These are phyloP conservation scores for Onychomys arenicola DNA, from an alignment of 2,797 vertebrate genomes.

Conservation along the genomic window DNA sequence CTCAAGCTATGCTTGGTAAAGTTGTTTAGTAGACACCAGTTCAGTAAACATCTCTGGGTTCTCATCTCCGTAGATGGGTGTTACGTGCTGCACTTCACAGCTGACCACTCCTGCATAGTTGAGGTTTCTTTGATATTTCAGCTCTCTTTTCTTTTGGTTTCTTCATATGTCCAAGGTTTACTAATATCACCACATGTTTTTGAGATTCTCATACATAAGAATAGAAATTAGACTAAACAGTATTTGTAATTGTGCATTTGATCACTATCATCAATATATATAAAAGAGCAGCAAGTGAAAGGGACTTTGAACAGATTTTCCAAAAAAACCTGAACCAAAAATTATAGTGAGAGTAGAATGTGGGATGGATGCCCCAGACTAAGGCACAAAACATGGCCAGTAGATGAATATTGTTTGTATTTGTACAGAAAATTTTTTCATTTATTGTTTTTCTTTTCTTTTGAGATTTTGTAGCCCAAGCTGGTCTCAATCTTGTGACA, in stretches of 20 bases:
- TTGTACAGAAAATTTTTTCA: neutral
- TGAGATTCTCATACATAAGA: neutral
- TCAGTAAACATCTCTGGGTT: neutral
- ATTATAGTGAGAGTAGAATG: neutral
- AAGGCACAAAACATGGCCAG: neutral
- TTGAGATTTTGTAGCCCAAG: neutral
- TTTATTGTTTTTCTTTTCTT: neutral
- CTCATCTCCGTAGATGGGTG: neutral
- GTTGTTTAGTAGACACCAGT: neutral
- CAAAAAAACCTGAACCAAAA: neutral
- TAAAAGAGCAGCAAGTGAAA: neutral
- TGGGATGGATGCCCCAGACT: neutral
- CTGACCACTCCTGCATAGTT: neutral
- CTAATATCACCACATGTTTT: neutral
- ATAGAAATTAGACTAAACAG: neutral
- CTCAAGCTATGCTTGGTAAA: neutral
- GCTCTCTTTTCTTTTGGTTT: neutral
- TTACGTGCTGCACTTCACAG: neutral
- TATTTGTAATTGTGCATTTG: neutral
- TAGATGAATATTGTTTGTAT: neutral
- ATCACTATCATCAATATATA: neutral
- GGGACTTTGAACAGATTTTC: neutral
- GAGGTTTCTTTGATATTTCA: constrained; percentile 25
- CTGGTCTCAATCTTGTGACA: neutral
- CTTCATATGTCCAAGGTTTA: neutral